Evolutionary conservation across 1,140 invertebrate genomes (phyloP).

Genomic region (Nasonia longicornis): DNA sequence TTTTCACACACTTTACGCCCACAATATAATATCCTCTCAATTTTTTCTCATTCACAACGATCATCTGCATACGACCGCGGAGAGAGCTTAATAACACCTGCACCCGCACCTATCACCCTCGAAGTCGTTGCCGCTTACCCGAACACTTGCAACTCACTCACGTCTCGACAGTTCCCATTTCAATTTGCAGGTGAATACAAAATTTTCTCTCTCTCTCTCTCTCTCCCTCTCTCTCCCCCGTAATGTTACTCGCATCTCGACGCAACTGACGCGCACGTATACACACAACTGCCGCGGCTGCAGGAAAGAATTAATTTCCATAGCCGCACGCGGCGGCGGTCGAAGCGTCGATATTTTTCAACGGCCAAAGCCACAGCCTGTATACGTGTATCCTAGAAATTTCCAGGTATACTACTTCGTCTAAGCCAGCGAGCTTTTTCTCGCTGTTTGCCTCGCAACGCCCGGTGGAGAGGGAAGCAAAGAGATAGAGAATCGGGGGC

Average conservation of each 20-base stretch:
- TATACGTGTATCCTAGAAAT: neutral
- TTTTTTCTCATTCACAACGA: no score
- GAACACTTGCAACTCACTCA: constrained; percentile 18
- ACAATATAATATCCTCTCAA: no score
- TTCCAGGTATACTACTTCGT: neutral
- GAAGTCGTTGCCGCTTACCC: neutral
- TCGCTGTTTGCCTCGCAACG: neutral
- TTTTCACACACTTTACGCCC: no score
- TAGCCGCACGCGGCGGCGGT: neutral
- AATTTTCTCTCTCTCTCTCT: neutral
- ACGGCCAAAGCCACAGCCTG: neutral
- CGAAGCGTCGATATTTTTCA: constrained; percentile 11
- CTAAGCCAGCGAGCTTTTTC: neutral
- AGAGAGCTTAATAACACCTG: no score
- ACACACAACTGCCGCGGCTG: neutral
- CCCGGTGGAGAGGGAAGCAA: neutral
- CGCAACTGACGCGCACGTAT: neutral
- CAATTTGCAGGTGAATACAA: constrained; percentile 19
- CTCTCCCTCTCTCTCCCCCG: neutral
- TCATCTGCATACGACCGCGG: no score
- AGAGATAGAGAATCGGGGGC: neutral
- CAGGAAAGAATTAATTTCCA: neutral
- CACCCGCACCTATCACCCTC: no score
- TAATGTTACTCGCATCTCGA: neutral
- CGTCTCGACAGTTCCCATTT: constrained; percentile 19